These are phyloP conservation scores for Aricia agestis DNA, from an alignment of 1,140 invertebrate species.

Conservation along the genomic window DNA sequence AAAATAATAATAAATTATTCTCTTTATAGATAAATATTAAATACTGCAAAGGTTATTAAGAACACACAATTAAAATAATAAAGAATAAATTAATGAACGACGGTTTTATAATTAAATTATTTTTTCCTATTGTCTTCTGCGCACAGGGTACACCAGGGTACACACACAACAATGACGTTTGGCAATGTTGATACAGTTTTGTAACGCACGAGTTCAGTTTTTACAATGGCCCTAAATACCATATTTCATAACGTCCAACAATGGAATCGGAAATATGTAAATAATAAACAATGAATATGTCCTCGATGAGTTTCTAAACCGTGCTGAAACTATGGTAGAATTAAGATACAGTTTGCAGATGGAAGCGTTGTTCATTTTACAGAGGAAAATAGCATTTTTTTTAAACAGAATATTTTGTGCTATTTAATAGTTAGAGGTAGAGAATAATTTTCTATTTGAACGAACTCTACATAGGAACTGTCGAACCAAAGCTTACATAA, in stretches of 20 bases:
- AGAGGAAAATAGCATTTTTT: no score
- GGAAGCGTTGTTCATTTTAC: no score
- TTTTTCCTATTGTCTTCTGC: neutral
- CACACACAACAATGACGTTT: conserved; percentile 27
- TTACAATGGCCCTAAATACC: conserved; percentile 16
- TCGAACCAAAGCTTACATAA: conserved; percentile 8
- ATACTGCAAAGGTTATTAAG: neutral
- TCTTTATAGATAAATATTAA: no score
- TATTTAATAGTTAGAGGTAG: no score
- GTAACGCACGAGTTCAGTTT: conserved; percentile 31
- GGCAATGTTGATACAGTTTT: conserved; percentile 28
- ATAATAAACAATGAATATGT: conserved; percentile 1
- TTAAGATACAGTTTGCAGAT: no score
- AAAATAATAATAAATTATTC: no score
- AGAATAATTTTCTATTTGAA: no score
- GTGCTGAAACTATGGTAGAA: no score
- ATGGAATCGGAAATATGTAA: conserved; percentile 1
- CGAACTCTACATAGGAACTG: no score
- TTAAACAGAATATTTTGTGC: no score
- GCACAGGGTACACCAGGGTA: neutral
- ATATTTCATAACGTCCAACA: conserved; percentile 11
- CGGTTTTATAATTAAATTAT: neutral
- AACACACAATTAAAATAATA: neutral
- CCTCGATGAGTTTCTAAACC: neutral
- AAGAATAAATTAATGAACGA: neutral